Base-by-base conservation (phyloP, 2,113 vertebrate species). In the Glaucomys volans region DNA sequence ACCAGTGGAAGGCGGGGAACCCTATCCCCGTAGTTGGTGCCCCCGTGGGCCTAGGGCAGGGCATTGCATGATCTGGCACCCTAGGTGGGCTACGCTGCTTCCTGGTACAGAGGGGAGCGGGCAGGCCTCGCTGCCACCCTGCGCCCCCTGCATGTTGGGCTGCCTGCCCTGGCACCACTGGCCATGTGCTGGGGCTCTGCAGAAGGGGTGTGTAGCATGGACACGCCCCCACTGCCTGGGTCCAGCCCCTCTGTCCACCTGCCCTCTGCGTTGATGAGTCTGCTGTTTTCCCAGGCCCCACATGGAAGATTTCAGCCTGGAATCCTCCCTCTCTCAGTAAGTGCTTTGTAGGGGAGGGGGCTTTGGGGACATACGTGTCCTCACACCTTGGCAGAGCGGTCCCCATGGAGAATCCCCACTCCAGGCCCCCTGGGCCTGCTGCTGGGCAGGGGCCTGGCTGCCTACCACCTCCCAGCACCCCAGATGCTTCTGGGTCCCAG, bases 301-400 rank as follows among this genome's bases (percentile, higher is more conserved):
- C 96, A 98, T 98, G 97, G 99, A 99, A 98, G 99, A 99, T 96
- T 99, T 99, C 99, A 99, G 99, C 98, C 98, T 99, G 99, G 99
- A 99, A 97, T 99, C 99, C 87, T 99, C 99, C 95, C 98, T 99
- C 97, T 99, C 99, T 40, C 99, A 99, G 99, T 99, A 98, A 99
- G 99, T 99, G 85, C 79, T 10, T n/a, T 57, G 2, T 57, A 26
- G 20, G 66, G 88, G 54, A 42, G 40, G 67, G 72, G 14, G 18
- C 79, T 0, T 42, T 13, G 1, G 4, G 77, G 57, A 12, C 30
- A 47, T 66, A 52, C 13, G 10, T 1, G 35, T 16, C 52, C 57
- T 35, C 22, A 32, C 10, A 4, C 30, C 17, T 57, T n/a, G 37
- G 85, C 9, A 2, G 40, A 13, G 30, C 54, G 5, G 30, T 28